Evolutionary conservation across 2,113 vertebrate genomes (phyloP).

Genomic region (Morone chrysops): DNA sequence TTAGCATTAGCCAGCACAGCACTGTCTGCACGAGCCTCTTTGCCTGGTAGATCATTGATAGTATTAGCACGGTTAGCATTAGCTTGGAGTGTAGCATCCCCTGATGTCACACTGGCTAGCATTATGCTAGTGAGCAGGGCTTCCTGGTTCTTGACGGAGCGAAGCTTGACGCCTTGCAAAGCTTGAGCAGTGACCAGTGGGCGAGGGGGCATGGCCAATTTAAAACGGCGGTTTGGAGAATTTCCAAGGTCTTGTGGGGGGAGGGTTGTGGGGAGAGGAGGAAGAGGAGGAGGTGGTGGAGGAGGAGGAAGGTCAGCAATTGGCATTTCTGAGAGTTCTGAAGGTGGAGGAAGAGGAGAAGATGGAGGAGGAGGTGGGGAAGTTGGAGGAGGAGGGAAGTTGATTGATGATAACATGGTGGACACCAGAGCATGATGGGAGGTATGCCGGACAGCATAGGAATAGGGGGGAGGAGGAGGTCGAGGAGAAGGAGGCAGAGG

Average conservation of each 20-base stretch:
- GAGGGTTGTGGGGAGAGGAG: neutral
- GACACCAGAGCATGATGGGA: constrained; percentile 17
- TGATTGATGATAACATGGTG: neutral
- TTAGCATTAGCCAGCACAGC: neutral
- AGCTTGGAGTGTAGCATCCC: no score
- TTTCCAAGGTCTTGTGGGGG: constrained; percentile 21
- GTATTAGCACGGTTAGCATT: no score
- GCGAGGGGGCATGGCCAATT: constrained; percentile 53
- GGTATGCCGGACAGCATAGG: constrained; percentile 43
- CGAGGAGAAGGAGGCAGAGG: constrained; percentile 48
- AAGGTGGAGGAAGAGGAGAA: neutral
- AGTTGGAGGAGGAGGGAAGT: constrained; percentile 16
- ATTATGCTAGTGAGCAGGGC: neutral
- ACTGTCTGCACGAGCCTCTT: neutral
- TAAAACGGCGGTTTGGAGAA: neutral
- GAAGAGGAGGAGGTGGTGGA: constrained; percentile 28
- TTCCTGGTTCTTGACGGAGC: constrained; percentile 83
- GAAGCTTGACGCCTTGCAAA: constrained; percentile 88
- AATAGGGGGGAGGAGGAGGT: constrained; percentile 72
- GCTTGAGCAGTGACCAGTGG: constrained; percentile 89
- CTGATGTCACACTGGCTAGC: neutral
- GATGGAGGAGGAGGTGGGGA: neutral
- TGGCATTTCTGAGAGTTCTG: constrained; percentile 27
- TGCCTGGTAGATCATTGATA: neutral
- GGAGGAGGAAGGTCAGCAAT: constrained; percentile 32